Evolutionary conservation across 2,113 vertebrate genomes (phyloP), one percentile per base, ranked within the genome.

Genomic region (Rhegmatorhina hoffmannsi): DNA sequence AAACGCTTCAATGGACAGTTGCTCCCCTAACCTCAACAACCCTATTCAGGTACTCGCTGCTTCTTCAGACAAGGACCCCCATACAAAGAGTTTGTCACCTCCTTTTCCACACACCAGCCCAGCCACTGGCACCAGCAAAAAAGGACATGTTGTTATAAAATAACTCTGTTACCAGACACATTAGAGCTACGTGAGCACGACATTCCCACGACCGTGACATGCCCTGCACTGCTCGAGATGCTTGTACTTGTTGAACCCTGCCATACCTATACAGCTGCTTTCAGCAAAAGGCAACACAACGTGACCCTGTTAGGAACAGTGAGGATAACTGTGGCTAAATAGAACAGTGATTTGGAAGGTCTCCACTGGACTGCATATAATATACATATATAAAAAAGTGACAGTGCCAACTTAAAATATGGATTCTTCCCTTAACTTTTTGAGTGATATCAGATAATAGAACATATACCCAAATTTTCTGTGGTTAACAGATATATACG

Each of bases 91-190:
- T 29, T n/a, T 56, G 21, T 13, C 20, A 50, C 31, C 28, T 63
- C 36, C 36, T 58, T 58, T 75, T 43, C 77, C n/a, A 28, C 36
- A 67, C 62, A 46, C 13, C 58, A 90, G 46, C 25, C 52, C 26
- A 34, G 43, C 14, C 29, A 9, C 19, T 11, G 18, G 26, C 66
- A 46, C 29, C 58, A 62, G 9, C 0, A 0, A 52, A 0, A 0
- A 52, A 47, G 23, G 26, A 36, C 4, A 6, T 1, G 10, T 52
- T 1, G 2, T 53, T 82, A 1, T 19, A 46, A 72, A 34, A 55
- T 3, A 46, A 16, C 33, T 34, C 1, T 0, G 64, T 28, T 67
- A 67, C 25, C 43, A 73, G 53, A 9, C 29, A 36, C 10, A 1
- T 10, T 5, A 43, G 18, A 47, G 47, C 43, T 46, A 21, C 1